These are phyloP conservation scores for Heteromormyrus szaboi DNA, from an alignment of 2,797 vertebrate species.

Conservation along the genomic window DNA sequence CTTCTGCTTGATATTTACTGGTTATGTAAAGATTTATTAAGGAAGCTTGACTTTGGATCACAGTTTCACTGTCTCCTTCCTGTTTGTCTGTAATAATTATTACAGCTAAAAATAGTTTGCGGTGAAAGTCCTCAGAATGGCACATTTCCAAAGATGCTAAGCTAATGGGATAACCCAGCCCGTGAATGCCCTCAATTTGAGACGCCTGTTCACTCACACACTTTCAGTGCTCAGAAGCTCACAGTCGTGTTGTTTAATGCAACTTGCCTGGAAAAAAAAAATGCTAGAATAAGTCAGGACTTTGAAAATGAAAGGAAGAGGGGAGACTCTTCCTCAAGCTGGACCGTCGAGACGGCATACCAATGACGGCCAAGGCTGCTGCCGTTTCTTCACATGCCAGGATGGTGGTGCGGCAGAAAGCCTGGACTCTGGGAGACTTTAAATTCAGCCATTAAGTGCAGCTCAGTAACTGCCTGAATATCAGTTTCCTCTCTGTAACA, in stretches of 20 bases:
- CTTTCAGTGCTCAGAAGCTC: not conserved
- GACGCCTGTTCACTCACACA: not conserved
- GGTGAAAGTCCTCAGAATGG: not conserved
- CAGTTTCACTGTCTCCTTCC: not conserved
- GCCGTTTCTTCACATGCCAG: not conserved
- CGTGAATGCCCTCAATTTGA: not conserved
- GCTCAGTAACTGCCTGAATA: not conserved
- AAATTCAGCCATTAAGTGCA: not conserved
- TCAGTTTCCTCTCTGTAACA: not conserved
- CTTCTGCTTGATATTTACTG: not conserved
- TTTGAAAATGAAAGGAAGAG: not conserved
- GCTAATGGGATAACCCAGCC: not conserved
- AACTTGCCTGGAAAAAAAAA: not conserved
- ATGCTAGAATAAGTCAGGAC: not conserved
- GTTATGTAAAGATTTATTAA: not conserved
- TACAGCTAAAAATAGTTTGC: not conserved
- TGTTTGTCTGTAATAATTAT: not conserved
- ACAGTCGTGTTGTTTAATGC: not conserved
- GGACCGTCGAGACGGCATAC: not conserved
- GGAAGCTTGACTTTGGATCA: not conserved
- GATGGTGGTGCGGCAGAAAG: not conserved
- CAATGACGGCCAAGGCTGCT: not conserved
- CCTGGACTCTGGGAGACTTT: not conserved
- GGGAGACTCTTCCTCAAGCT: not conserved
- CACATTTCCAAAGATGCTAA: not conserved